Evolutionary conservation across 2,113 vertebrate species (phyloP).

Genomic region (Ptychochromis oligacanthus): DNA sequence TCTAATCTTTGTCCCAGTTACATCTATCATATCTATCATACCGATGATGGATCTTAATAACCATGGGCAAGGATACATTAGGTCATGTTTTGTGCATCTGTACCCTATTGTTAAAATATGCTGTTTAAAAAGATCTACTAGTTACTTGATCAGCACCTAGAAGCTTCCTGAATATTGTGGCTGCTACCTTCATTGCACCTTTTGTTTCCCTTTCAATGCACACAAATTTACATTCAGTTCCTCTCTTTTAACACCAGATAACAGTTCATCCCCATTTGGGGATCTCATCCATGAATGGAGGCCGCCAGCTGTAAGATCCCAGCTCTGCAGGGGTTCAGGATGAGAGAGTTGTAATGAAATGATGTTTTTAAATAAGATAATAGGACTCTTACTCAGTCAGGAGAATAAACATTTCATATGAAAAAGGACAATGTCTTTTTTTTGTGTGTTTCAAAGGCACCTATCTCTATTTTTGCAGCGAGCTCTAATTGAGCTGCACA

Average conservation of each 20-base stretch:
- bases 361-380: conserved; percentile 43
- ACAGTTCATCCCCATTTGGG: conserved; percentile 17
- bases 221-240: conserved; percentile 5
- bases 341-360: conserved; percentile 37
- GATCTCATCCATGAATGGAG: conserved; percentile 42
- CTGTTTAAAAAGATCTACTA: background rate
- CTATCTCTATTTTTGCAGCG: background rate
- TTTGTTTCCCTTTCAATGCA: conserved; percentile 17
- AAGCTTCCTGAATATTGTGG: background rate
- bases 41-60: conserved; percentile 23
- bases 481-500: conserved; percentile 18
- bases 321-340: conserved; percentile 37
- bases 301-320: conserved; percentile 6
- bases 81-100: conserved; percentile 19
- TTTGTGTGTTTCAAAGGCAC: conserved; percentile 12
- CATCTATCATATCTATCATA: conserved; percentile 33
- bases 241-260: conserved; percentile 33
- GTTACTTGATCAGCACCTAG: background rate
- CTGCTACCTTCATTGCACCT: background rate
- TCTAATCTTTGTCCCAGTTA: conserved; percentile 30
- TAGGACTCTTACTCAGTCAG: conserved; percentile 31
- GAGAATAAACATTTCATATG: conserved; percentile 31
- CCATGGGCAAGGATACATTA: conserved; percentile 34
- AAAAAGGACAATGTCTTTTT: conserved; percentile 3
- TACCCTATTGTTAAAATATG: conserved; percentile 28